A percentile compares a stretch with the other conserved stretches of the same genome.
phyloP scores from a whole-genome alignment of 2,888 invertebrate genomes.

The Bellardia pandia region DNA sequence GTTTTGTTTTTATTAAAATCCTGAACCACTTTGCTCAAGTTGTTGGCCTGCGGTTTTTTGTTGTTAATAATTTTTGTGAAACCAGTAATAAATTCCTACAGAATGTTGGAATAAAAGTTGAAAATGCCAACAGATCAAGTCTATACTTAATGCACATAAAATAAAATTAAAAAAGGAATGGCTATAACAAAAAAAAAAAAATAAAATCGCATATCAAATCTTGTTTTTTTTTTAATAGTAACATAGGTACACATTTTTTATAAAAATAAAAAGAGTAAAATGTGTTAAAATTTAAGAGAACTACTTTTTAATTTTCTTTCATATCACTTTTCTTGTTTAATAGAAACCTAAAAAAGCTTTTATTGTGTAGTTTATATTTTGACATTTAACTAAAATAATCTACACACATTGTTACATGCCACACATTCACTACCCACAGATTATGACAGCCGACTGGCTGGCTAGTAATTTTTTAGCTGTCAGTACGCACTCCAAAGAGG shows the following conservation, averaged over 20 bases:
- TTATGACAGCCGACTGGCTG: constrained; percentile 48
- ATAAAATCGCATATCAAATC: not conserved
- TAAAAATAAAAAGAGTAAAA: not conserved
- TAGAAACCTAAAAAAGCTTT: not conserved
- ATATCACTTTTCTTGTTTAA: not conserved
- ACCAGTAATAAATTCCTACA: constrained; percentile 30
- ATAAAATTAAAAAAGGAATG: not conserved
- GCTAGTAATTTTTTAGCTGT: constrained; percentile 51
- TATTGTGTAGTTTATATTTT: not conserved
- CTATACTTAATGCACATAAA: not conserved
- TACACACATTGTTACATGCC: not conserved
- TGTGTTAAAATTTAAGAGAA: not conserved
- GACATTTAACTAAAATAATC: not conserved
- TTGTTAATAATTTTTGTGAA: not conserved
- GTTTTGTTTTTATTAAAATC: constrained; percentile 23
- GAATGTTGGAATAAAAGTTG: constrained; percentile 8
- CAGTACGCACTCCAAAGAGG: constrained; percentile 45
- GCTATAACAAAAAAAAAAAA: not conserved
- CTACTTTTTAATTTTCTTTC: not conserved
- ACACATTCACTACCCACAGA: not conserved
- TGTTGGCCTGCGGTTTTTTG: not conserved
- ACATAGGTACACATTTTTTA: not conserved
- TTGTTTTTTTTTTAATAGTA: not conserved
- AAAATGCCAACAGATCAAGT: constrained; percentile 20
- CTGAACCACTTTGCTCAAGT: constrained; percentile 1